Percentiles rank a stretch among this genome's conserved stretches.
Evolutionary conservation across 2,888 invertebrate species (phyloP).

Genomic region (Heliconius erato): DNA sequence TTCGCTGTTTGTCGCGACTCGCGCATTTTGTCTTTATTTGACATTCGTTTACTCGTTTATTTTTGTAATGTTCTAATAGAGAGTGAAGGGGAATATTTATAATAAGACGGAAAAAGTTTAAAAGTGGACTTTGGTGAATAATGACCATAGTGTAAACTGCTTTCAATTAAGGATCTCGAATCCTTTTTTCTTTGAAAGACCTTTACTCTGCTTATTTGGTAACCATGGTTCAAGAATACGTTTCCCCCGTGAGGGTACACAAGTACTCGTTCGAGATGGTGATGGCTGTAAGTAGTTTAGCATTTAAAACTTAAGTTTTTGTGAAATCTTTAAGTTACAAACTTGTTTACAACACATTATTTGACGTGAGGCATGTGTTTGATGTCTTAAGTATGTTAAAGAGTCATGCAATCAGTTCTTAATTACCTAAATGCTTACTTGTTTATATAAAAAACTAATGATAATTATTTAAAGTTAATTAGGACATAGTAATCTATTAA

Average conservation of each 20-base stretch:
- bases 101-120: conserved; percentile 31
- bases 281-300: conserved; percentile 92
- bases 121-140: conserved; percentile 57
- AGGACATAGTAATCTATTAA: neutral
- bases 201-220: conserved; percentile 52
- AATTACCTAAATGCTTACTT: conserved; percentile 5
- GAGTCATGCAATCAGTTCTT: conserved; percentile 4
- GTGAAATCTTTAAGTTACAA: neutral
- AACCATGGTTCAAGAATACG: conserved; percentile 97
- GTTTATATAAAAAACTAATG: neutral
- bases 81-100: conserved; percentile 68
- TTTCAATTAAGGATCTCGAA: conserved; percentile 63
- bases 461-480: conserved; percentile 3
- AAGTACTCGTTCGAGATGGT: conserved; percentile 98
- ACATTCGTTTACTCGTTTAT: conserved; percentile 62
- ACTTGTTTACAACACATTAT: conserved; percentile 22
- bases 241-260: conserved; percentile 97
- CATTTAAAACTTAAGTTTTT: neutral
- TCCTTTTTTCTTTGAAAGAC: conserved; percentile 61
- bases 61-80: conserved; percentile 66
- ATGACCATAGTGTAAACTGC: conserved; percentile 73
- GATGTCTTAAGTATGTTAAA: neutral
- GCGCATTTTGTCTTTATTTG: conserved; percentile 64
- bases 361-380: conserved; percentile 22
- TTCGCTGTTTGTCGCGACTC: conserved; percentile 49